A percentile compares a stretch with the other conserved stretches of the same genome.
These are phyloP conservation scores for Taphrorychus bicolor DNA, from an alignment of 2,888 invertebrate genomes.

Conservation along the genomic window DNA sequence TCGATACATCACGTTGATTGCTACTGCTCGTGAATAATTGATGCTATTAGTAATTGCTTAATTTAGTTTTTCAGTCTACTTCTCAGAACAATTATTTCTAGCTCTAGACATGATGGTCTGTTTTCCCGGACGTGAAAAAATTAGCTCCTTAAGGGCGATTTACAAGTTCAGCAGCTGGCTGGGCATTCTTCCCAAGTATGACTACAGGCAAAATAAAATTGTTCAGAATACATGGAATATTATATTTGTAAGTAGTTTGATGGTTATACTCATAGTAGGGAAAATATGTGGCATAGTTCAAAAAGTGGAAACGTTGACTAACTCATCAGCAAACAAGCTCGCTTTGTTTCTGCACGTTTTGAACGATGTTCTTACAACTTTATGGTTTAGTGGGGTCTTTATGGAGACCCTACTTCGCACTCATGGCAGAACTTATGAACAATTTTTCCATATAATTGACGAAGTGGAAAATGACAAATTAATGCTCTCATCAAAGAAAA, in stretches of 20 bases:
- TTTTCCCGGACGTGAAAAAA: background rate
- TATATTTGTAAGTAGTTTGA: background rate
- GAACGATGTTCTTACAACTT: background rate
- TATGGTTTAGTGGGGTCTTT: background rate
- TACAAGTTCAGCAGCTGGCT: background rate
- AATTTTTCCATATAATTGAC: background rate
- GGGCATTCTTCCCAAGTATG: background rate
- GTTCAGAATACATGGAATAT: background rate
- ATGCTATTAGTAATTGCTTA: too few relatives aligned
- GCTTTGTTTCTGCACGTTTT: background rate
- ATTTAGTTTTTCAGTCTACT: too few relatives aligned
- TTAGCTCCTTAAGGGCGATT: background rate
- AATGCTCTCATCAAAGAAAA: background rate
- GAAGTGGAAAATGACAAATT: background rate
- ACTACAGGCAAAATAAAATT: background rate
- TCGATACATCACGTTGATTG: too few relatives aligned
- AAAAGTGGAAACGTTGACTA: background rate
- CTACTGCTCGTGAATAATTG: too few relatives aligned
- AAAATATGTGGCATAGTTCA: background rate
- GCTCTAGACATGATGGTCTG: too few relatives aligned
- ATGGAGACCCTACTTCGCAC: background rate
- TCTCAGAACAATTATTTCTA: too few relatives aligned
- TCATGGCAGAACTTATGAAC: background rate
- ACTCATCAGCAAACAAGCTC: background rate
- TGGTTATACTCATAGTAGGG: background rate